phyloP scores from a whole-genome alignment of 2,797 vertebrate genomes.

The Halcyon chelicuti region DNA sequence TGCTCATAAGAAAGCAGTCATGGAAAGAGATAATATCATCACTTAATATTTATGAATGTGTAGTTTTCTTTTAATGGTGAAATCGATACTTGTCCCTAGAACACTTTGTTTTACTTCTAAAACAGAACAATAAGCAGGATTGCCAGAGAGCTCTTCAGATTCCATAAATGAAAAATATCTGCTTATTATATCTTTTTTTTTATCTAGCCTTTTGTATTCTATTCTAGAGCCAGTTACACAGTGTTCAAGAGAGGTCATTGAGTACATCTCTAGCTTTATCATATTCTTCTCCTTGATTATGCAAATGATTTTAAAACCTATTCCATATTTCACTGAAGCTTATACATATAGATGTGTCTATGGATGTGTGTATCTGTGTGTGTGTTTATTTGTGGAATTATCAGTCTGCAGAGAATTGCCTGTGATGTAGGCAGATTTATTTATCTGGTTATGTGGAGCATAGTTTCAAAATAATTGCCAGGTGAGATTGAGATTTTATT shows the following conservation, averaged over 20 bases:
- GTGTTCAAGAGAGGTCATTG: background rate
- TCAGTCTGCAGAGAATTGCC: slow-evolving; percentile 19
- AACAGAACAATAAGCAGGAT: background rate
- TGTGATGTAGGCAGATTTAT: slow-evolving; percentile 37
- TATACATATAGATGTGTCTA: slow-evolving; percentile 12
- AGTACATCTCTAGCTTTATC: background rate
- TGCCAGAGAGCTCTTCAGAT: background rate
- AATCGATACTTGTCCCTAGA: background rate
- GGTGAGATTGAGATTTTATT: slow-evolving; percentile 47
- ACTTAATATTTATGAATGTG: slow-evolving; percentile 47
- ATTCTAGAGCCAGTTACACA: background rate
- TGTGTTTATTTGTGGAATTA: slow-evolving; percentile 48
- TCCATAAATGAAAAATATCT: slow-evolving; percentile 21
- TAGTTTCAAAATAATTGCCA: slow-evolving; percentile 61
- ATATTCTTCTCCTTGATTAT: background rate
- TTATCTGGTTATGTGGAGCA: slow-evolving; percentile 46
- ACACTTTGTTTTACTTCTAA: slow-evolving; percentile 50
- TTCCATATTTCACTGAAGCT: slow-evolving; percentile 11
- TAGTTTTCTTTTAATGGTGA: slow-evolving; percentile 25
- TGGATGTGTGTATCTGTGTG: slow-evolving; percentile 3
- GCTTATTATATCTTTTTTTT: background rate
- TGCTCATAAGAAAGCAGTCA: background rate
- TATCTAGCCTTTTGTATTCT: background rate
- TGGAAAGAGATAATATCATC: slow-evolving; percentile 16
- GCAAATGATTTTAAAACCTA: slow-evolving; percentile 18